These are phyloP conservation scores for Aegotheles bennettii DNA, from an alignment of 2,113 vertebrate species.

Conservation along the genomic window DNA sequence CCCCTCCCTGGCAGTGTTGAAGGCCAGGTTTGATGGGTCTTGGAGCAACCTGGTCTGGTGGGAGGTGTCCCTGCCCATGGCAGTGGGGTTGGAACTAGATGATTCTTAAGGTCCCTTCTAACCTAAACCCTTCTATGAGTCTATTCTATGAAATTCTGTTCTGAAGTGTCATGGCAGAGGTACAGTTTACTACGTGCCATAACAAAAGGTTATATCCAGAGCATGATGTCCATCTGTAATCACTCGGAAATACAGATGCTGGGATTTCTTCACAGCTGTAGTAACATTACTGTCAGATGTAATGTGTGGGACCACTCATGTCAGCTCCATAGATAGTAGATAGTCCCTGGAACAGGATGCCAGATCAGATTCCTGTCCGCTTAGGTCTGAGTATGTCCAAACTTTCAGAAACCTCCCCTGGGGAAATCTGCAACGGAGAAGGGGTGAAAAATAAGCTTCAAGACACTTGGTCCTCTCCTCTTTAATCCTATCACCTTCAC, in stretches of 20 bases:
- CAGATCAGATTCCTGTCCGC: background rate
- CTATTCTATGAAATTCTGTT: background rate
- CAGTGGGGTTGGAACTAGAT: too few relatives aligned
- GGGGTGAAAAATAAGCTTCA: background rate
- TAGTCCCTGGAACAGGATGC: background rate
- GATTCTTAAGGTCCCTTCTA: too few relatives aligned
- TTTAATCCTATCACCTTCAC: background rate
- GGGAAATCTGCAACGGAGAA: background rate
- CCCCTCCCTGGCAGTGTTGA: too few relatives aligned
- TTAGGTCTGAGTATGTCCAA: background rate
- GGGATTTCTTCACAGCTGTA: constrained; percentile 37
- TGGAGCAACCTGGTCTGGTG: too few relatives aligned
- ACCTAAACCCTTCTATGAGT: too few relatives aligned
- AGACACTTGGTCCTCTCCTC: background rate
- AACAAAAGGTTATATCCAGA: background rate
- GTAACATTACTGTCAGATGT: background rate
- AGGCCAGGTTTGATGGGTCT: too few relatives aligned
- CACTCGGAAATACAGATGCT: background rate
- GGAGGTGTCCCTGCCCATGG: too few relatives aligned
- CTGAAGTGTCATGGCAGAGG: background rate
- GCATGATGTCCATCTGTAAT: background rate
- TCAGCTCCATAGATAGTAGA: background rate
- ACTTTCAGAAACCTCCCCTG: background rate
- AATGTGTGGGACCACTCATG: background rate
- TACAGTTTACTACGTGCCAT: background rate